Percentiles rank a stretch among this genome's conserved stretches.
These are phyloP conservation scores for Crenuchus spilurus DNA, from an alignment of 2,797 vertebrate species.

Conservation along the genomic window DNA sequence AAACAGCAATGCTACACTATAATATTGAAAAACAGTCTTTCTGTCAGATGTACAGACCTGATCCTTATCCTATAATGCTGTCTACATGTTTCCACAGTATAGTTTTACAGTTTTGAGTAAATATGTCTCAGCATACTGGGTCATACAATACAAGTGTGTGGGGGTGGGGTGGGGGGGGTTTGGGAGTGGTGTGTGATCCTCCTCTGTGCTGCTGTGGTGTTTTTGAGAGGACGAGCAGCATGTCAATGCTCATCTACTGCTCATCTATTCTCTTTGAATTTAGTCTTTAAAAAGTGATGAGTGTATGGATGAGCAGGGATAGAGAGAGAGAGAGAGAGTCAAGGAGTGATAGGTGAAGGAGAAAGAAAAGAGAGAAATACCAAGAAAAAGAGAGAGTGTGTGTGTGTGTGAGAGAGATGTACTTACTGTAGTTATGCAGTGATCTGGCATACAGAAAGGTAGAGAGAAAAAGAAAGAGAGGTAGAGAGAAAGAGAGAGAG, in stretches of 20 bases:
- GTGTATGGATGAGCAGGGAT: background rate
- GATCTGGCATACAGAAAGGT: background rate
- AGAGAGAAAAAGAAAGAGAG: too few species aligned
- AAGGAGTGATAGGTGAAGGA: background rate
- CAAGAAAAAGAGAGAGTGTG: background rate
- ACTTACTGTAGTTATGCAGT: too few species aligned
- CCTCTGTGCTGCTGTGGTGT: background rate
- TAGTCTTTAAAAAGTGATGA: constrained; percentile 37
- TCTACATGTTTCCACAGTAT: too few species aligned
- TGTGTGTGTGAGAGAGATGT: background rate
- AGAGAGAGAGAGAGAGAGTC: background rate
- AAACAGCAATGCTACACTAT: too few species aligned
- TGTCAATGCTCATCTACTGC: constrained; percentile 9
- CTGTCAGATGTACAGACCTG: too few species aligned
- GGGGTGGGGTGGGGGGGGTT: background rate
- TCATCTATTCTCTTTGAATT: constrained; percentile 17
- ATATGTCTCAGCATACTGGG: too few species aligned
- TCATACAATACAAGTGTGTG: too few species aligned
- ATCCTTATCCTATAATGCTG: too few species aligned
- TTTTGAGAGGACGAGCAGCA: constrained; percentile 8
- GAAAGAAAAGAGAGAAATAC: background rate
- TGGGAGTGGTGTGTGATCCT: background rate
- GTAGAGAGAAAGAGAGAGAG: background rate
- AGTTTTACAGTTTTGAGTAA: too few species aligned
- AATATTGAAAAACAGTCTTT: too few species aligned